Conservation (phyloP, 1,140 invertebrate genomes). For the Pinna nobilis region DNA sequence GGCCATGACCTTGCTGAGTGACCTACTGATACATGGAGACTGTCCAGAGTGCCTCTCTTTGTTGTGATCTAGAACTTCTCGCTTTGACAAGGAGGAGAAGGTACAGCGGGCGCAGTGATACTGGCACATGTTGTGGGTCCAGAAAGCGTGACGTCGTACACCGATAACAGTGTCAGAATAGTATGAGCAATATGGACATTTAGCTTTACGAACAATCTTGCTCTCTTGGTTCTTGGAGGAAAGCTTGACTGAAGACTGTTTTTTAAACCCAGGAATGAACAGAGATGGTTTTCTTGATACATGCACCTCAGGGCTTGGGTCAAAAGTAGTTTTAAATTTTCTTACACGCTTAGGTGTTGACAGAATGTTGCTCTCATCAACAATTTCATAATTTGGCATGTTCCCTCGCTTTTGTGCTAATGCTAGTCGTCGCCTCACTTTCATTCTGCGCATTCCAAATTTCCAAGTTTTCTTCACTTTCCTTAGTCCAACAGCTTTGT, state of each 20-base stretch:
- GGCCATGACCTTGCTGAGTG: constrained; percentile 10
- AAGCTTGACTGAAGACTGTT: background rate
- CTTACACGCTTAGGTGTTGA: background rate
- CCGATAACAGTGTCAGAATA: constrained; percentile 2
- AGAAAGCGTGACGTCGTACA: constrained; percentile 26
- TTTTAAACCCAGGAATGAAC: background rate
- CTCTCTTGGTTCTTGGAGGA: background rate
- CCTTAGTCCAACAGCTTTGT: too few relatives aligned
- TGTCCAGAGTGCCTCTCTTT: constrained; percentile 13
- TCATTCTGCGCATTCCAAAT: background rate
- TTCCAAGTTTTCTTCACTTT: constrained; percentile 1
- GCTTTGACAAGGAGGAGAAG: constrained; percentile 18
- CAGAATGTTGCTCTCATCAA: constrained; percentile 20
- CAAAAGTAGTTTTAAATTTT: constrained; percentile 13
- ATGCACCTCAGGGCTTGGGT: constrained; percentile 5
- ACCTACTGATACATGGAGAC: constrained; percentile 15
- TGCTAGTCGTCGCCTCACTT: background rate
- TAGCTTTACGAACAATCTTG: background rate
- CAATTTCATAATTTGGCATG: constrained; percentile 18
- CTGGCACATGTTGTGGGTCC: constrained; percentile 30
- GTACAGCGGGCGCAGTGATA: constrained; percentile 20
- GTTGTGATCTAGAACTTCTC: constrained; percentile 25
- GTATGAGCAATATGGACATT: constrained; percentile 3
- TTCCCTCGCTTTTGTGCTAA: background rate
- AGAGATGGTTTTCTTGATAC: background rate